A percentile compares a stretch with the other conserved stretches of the same genome.
Conservation (phyloP, 2,113 vertebrate genomes). For the Zosterops pallidus region DNA sequence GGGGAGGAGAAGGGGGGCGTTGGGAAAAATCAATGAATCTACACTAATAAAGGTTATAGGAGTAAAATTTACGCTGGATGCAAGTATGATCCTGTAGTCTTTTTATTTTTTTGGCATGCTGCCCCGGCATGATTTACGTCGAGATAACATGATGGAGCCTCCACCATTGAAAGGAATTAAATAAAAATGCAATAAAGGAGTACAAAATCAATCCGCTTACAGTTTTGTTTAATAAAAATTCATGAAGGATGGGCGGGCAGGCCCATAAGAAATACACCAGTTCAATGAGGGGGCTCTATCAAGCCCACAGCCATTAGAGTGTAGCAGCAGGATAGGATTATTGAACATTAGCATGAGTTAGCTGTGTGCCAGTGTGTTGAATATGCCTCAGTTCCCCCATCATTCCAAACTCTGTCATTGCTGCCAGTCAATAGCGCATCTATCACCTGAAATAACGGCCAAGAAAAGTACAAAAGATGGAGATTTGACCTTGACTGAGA, state of each 20-base stretch:
- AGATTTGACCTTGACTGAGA: slow-evolving; percentile 61
- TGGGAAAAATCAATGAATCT: slow-evolving; percentile 75
- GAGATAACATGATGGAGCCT: slow-evolving; percentile 79
- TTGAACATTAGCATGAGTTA: slow-evolving; percentile 62
- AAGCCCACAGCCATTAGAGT: slow-evolving; percentile 56
- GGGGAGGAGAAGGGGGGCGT: neutral
- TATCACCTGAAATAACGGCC: slow-evolving; percentile 49
- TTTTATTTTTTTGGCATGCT: slow-evolving; percentile 74
- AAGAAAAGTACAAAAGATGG: slow-evolving; percentile 47
- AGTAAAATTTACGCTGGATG: slow-evolving; percentile 75
- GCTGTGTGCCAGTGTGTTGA: slow-evolving; percentile 34
- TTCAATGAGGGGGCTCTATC: slow-evolving; percentile 73
- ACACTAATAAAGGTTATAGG: slow-evolving; percentile 77
- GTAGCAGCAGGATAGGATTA: slow-evolving; percentile 44
- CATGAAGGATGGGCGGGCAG: slow-evolving; percentile 92
- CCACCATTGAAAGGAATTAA: slow-evolving; percentile 89
- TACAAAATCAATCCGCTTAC: slow-evolving; percentile 99
- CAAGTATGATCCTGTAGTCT: slow-evolving; percentile 73
- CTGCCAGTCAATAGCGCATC: slow-evolving; percentile 37
- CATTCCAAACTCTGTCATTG: slow-evolving; percentile 69
- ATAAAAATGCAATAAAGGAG: slow-evolving; percentile 99
- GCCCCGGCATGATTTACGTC: slow-evolving; percentile 78
- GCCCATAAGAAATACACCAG: slow-evolving; percentile 88
- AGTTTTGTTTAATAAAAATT: slow-evolving; percentile 99
- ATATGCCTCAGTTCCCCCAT: slow-evolving; percentile 65